A percentile compares a stretch with the other conserved stretches of the same genome.
These are phyloP conservation scores for Dermolepida albohirtum DNA, from an alignment of 2,888 invertebrate species.

Conservation along the genomic window DNA sequence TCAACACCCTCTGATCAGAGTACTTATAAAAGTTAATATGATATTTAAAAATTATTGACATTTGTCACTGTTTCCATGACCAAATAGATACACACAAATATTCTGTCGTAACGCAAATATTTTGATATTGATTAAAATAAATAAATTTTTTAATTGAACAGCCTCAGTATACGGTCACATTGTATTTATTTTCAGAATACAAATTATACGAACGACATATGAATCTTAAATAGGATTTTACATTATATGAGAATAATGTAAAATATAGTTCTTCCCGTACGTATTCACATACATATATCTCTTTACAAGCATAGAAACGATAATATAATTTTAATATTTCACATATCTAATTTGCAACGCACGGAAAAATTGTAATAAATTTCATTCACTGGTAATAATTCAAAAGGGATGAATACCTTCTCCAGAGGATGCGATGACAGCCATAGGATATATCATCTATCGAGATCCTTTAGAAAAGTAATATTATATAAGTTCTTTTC, in stretches of 20 bases:
- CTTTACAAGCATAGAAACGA: conserved; percentile 18
- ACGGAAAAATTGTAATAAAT: conserved; percentile 59
- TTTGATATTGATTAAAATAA: no score
- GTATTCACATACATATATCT: conserved; percentile 18
- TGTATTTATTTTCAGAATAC: neutral
- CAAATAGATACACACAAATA: no score
- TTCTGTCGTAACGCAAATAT: no score
- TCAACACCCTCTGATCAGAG: no score
- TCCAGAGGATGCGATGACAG: conserved; percentile 60
- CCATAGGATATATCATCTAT: conserved; percentile 63
- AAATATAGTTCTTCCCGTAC: neutral
- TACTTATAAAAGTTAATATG: no score
- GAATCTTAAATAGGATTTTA: neutral
- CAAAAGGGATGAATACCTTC: conserved; percentile 63
- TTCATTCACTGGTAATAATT: conserved; percentile 62
- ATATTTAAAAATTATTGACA: no score
- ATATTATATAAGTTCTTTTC: conserved; percentile 45
- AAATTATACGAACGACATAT: neutral
- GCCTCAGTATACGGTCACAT: neutral
- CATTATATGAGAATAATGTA: neutral
- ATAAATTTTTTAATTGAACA: no score
- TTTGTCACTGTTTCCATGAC: no score
- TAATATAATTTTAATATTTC: conserved; percentile 63
- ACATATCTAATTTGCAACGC: conserved; percentile 62
- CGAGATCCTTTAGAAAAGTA: conserved; percentile 55